A percentile compares a stretch with the other conserved stretches of the same genome.
These are phyloP conservation scores for Notodonta ziczac DNA, from an alignment of 2,888 invertebrate species.

Conservation along the genomic window DNA sequence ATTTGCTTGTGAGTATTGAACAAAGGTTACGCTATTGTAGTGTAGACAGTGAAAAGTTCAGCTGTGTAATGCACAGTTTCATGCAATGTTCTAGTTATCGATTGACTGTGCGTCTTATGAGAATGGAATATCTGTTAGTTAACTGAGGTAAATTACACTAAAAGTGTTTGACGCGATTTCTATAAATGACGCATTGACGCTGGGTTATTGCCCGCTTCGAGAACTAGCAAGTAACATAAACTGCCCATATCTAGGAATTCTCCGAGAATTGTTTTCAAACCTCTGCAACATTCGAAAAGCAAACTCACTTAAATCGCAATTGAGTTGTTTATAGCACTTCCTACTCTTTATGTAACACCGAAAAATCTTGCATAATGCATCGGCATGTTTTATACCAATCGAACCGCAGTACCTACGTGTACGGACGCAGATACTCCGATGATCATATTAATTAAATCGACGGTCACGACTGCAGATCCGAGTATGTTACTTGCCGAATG, in stretches of 20 bases:
- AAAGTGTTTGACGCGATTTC: neutral
- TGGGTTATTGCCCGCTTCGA: neutral
- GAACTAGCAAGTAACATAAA: no score
- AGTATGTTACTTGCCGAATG: constrained; percentile 51
- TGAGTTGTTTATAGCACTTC: constrained; percentile 34
- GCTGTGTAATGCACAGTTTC: no score
- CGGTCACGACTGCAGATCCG: constrained; percentile 43
- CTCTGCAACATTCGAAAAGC: constrained; percentile 1
- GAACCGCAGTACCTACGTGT: constrained; percentile 21
- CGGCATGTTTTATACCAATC: constrained; percentile 18
- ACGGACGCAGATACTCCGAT: constrained; percentile 40
- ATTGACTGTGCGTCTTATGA: no score
- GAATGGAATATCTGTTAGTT: no score
- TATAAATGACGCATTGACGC: neutral
- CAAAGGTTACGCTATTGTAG: neutral
- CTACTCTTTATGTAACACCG: constrained; percentile 35
- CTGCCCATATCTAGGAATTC: neutral
- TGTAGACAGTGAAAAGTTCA: no score
- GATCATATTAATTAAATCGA: constrained; percentile 52
- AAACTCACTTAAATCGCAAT: constrained; percentile 26
- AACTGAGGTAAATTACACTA: neutral
- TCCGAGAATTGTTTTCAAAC: neutral
- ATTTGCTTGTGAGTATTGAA: constrained; percentile 2
- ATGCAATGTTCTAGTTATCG: no score
- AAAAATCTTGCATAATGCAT: constrained; percentile 35